These are phyloP conservation scores for Dinomys branickii DNA, from an alignment of 2,113 vertebrate species.

Conservation along the genomic window DNA sequence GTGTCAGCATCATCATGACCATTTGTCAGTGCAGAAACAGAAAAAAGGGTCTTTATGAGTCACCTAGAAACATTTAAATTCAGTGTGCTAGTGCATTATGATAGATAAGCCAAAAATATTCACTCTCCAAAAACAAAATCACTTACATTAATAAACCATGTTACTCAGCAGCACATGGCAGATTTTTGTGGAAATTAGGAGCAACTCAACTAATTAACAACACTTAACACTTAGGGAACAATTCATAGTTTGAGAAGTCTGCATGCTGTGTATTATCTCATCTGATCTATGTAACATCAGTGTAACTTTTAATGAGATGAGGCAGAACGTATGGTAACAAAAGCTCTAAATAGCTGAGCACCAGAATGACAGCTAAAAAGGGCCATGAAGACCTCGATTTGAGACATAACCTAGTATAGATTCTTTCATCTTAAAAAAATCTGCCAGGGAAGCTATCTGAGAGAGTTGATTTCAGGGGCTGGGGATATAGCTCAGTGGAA, in stretches of 20 bases:
- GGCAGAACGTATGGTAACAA: background rate
- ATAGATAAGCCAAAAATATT: background rate
- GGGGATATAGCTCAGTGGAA: too few relatives aligned
- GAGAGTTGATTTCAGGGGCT: slow-evolving; percentile 1
- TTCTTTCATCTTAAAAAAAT: background rate
- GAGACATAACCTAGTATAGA: background rate
- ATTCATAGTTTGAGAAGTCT: background rate
- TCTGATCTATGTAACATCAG: slow-evolving; percentile 15
- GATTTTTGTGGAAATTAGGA: slow-evolving; percentile 24
- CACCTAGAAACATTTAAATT: slow-evolving; percentile 13
- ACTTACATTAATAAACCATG: slow-evolving; percentile 14
- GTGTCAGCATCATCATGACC: background rate
- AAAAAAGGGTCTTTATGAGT: background rate
- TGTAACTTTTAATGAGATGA: background rate
- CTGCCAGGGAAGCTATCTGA: background rate
- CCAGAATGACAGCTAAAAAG: background rate
- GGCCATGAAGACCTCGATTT: background rate
- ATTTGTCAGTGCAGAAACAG: slow-evolving; percentile 33
- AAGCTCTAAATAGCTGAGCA: background rate
- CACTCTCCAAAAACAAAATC: slow-evolving; percentile 19
- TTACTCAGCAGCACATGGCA: slow-evolving; percentile 8
- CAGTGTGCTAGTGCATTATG: background rate
- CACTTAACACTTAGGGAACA: background rate
- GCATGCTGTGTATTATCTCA: background rate
- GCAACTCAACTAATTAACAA: background rate